A percentile compares a stretch with the other conserved stretches of the same genome.
phyloP scores from a whole-genome alignment of 2,113 vertebrate species.

The Anhinga anhinga region DNA sequence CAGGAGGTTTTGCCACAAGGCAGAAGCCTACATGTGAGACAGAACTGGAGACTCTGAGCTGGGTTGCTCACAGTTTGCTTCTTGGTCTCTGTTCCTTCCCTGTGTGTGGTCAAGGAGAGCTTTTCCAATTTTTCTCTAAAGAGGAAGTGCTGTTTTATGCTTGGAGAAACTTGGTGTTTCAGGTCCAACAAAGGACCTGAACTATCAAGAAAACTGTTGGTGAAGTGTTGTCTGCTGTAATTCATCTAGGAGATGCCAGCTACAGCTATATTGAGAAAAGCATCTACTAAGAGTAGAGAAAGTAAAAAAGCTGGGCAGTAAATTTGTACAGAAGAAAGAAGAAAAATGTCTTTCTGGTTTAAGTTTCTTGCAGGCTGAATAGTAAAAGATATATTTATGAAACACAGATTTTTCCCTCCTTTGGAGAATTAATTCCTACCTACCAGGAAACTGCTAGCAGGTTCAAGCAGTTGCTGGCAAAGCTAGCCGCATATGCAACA shows the following conservation, averaged over 20 bases:
- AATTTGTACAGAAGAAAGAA: neutral
- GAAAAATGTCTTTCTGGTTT: neutral
- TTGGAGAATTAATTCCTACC: conserved; percentile 20
- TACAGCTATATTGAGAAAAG: neutral
- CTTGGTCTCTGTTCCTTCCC: neutral
- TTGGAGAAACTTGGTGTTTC: neutral
- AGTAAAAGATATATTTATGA: neutral
- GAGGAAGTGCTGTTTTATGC: neutral
- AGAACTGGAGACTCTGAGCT: neutral
- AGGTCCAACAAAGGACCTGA: neutral
- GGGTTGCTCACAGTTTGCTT: neutral
- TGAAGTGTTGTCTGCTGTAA: neutral
- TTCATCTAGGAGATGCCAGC: neutral
- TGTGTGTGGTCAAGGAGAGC: neutral
- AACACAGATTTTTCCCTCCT: neutral
- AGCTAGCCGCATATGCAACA: neutral
- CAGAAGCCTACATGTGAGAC: neutral
- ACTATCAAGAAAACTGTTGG: neutral
- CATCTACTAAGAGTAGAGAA: neutral
- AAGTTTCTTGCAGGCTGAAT: neutral
- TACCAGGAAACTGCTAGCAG: conserved; percentile 12
- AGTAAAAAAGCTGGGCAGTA: neutral
- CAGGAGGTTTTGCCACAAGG: neutral
- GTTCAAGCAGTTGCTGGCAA: conserved; percentile 8
- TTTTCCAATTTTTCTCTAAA: neutral